phyloP scores from a whole-genome alignment of 1,140 invertebrate genomes.

The Orchestia grillus region DNA sequence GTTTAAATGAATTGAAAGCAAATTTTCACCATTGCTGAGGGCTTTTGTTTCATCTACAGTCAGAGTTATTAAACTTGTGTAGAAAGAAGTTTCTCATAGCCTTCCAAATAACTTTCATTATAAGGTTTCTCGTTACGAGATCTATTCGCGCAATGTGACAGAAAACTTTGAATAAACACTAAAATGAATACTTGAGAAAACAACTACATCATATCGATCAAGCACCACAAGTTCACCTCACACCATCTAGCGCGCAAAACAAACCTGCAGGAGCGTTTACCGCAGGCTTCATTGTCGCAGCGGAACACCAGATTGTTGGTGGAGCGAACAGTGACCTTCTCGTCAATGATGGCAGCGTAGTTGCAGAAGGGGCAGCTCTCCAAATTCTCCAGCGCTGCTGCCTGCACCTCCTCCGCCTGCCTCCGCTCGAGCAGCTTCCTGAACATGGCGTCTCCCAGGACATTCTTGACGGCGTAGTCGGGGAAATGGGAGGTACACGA shows the following conservation, averaged over 20 bases:
- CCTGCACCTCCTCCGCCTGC: slow-evolving; percentile 60
- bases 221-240: not conserved
- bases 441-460: slow-evolving; percentile 59
- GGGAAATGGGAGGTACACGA: slow-evolving; percentile 58
- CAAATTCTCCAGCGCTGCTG: slow-evolving; percentile 76
- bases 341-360: slow-evolving; percentile 74
- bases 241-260: not conserved
- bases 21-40: too few species aligned
- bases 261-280: slow-evolving; percentile 78
- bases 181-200: too few species aligned
- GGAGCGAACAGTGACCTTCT: slow-evolving; percentile 71
- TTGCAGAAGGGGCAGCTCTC: slow-evolving; percentile 78
- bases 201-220: not conserved
- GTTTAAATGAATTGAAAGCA: too few species aligned
- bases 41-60: too few species aligned
- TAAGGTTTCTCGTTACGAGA: too few species aligned
- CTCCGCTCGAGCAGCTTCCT: slow-evolving; percentile 57
- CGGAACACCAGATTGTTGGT: slow-evolving; percentile 74
- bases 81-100: too few species aligned
- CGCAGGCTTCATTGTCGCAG: slow-evolving; percentile 78
- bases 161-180: too few species aligned
- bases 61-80: too few species aligned
- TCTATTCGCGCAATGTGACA: too few species aligned
- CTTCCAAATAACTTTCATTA: too few species aligned
- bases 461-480: slow-evolving; percentile 56